These are phyloP conservation scores for Diplodus sargus DNA, from an alignment of 2,797 vertebrate genomes.

Conservation along the genomic window DNA sequence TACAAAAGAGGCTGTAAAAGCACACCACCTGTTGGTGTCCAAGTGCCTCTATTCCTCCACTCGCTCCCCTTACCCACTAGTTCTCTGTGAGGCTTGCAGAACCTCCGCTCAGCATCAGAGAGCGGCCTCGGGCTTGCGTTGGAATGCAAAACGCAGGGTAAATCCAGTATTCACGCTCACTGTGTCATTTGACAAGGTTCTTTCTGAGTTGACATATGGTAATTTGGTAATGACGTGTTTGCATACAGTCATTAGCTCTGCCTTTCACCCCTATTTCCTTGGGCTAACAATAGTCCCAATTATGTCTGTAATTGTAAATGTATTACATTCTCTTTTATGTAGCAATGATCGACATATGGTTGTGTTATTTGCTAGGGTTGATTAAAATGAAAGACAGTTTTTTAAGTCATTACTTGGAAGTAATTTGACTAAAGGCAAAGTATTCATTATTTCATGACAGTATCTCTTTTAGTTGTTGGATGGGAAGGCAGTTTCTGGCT, in stretches of 20 bases:
- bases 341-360: conserved; percentile 73
- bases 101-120: conserved; percentile 69
- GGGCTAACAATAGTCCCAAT: conserved; percentile 84
- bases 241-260: conserved; percentile 83
- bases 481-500: conserved; percentile 44
- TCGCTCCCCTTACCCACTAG: conserved; percentile 56
- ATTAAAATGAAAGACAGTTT: conserved; percentile 63
- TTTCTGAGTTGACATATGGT: conserved; percentile 83
- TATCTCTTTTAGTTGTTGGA: conserved; percentile 43
- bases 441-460: conserved; percentile 61
- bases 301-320: conserved; percentile 83
- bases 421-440: conserved; percentile 68
- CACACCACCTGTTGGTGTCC: conserved; percentile 87
- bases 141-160: conserved; percentile 81
- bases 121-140: conserved; percentile 72
- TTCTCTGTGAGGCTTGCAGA: conserved; percentile 66
- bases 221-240: conserved; percentile 84
- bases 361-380: conserved; percentile 69
- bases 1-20: conserved; percentile 81
- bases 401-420: conserved; percentile 62
- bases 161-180: conserved; percentile 78
- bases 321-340: conserved; percentile 77
- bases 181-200: conserved; percentile 82
- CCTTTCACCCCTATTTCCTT: conserved; percentile 82
- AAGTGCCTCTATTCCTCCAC: conserved; percentile 76